These are phyloP conservation scores for Puffinus mauretanicus DNA, from an alignment of 2,113 vertebrate species.

Conservation along the genomic window DNA sequence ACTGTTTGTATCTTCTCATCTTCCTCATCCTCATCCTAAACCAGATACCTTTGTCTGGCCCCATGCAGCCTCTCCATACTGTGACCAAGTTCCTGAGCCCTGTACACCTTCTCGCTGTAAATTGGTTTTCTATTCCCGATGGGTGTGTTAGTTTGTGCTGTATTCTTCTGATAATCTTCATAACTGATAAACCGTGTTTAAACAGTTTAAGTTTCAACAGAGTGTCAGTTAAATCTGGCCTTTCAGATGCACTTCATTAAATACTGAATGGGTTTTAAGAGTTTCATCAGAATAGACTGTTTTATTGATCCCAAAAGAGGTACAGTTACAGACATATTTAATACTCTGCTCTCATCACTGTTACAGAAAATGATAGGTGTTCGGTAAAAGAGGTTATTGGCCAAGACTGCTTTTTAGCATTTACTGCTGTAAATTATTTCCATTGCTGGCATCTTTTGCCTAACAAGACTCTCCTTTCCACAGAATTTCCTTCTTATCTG, in stretches of 20 bases:
- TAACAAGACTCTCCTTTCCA: neutral
- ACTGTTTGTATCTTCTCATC: conserved; percentile 81
- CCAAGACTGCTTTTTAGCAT: neutral
- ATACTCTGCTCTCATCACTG: neutral
- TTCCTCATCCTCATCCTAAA: conserved; percentile 79
- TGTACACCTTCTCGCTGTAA: conserved; percentile 84
- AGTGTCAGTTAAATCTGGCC: neutral
- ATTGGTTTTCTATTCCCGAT: conserved; percentile 70
- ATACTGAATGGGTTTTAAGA: neutral
- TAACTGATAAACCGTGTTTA: conserved; percentile 65
- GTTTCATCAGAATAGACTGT: neutral
- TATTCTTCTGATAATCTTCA: conserved; percentile 78
- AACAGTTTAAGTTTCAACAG: neutral
- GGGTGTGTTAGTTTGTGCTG: conserved; percentile 55
- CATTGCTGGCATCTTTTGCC: neutral
- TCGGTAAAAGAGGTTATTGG: neutral
- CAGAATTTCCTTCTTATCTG: neutral
- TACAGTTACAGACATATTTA: neutral
- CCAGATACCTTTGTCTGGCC: conserved; percentile 81
- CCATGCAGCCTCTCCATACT: conserved; percentile 77
- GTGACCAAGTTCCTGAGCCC: conserved; percentile 79
- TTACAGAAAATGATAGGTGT: neutral
- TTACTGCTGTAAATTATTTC: neutral
- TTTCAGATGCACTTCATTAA: neutral
- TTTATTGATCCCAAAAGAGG: neutral